Percentiles rank a stretch among this genome's conserved stretches.
Evolutionary conservation across 2,113 vertebrate genomes (phyloP).

Genomic region (Triplophysa rosa): DNA sequence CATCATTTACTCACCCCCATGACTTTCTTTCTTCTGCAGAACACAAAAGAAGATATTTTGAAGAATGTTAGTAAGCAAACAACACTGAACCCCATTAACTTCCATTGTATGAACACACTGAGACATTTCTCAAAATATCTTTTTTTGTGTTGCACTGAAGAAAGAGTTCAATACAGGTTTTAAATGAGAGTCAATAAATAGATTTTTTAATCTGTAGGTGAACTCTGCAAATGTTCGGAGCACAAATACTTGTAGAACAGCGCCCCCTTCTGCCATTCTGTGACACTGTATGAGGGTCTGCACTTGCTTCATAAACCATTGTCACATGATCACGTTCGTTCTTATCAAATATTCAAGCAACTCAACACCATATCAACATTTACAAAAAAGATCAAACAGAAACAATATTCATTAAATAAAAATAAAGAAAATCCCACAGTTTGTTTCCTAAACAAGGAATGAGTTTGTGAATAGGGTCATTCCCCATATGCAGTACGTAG

Average conservation of each 20-base stretch:
- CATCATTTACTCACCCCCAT: too few species aligned
- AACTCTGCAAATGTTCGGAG: not conserved
- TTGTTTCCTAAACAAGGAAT: not conserved
- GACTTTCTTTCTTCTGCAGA: too few species aligned
- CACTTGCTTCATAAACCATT: not conserved
- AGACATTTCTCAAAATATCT: too few species aligned
- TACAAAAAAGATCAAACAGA: not conserved
- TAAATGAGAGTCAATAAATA: too few species aligned
- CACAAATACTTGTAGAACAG: not conserved
- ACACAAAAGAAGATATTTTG: too few species aligned
- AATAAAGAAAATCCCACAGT: not conserved
- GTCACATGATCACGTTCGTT: not conserved
- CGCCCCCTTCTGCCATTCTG: not conserved
- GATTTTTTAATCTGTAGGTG: too few species aligned
- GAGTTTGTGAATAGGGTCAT: not conserved
- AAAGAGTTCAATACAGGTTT: too few species aligned
- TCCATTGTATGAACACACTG: too few species aligned
- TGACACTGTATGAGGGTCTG: not conserved
- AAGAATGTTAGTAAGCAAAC: too few species aligned
- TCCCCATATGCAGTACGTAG: not conserved
- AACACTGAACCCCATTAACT: too few species aligned
- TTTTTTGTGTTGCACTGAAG: too few species aligned
- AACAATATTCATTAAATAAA: not conserved
- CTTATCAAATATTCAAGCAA: constrained; percentile 13
- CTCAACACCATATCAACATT: not conserved